Evolutionary conservation across 2,888 invertebrate species (phyloP).

Genomic region (Dryocosmus kuriphilus): DNA sequence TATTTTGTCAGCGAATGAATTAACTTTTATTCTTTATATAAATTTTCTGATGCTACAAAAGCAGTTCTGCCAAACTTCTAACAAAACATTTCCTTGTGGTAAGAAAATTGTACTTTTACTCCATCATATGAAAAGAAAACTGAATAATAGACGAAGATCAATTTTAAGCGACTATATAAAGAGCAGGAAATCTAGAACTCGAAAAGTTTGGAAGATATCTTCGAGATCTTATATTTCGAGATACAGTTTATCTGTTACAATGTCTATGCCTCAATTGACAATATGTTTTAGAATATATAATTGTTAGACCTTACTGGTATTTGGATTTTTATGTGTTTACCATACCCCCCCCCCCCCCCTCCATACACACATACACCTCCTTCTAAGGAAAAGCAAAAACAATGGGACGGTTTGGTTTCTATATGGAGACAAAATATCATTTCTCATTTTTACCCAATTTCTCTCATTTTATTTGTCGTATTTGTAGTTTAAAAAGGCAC

Average conservation of each 20-base stretch:
- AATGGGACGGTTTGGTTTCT: too few species aligned
- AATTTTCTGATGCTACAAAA: conserved; percentile 28
- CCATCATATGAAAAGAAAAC: neutral
- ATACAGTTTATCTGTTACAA: conserved; percentile 74
- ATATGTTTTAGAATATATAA: conserved; percentile 76
- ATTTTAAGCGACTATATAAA: neutral
- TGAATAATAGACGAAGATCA: neutral
- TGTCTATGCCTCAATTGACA: conserved; percentile 76
- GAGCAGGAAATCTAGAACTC: neutral
- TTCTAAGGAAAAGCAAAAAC: too few species aligned
- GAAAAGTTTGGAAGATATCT: conserved; percentile 41
- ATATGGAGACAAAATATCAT: too few species aligned
- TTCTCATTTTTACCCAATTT: too few species aligned
- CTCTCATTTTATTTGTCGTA: too few species aligned
- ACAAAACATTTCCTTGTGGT: conserved; percentile 5
- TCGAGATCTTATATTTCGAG: conserved; percentile 71
- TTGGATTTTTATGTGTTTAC: conserved; percentile 7
- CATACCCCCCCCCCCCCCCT: too few species aligned
- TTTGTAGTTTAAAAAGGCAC: too few species aligned
- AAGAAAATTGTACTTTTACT: neutral
- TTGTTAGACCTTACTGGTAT: conserved; percentile 73
- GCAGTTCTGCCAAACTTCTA: conserved; percentile 19
- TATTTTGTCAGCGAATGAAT: neutral
- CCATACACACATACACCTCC: too few species aligned
- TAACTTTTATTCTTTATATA: conserved; percentile 22